Conservation (phyloP, 2,888 invertebrate species). For the Eupsilia transversa region DNA sequence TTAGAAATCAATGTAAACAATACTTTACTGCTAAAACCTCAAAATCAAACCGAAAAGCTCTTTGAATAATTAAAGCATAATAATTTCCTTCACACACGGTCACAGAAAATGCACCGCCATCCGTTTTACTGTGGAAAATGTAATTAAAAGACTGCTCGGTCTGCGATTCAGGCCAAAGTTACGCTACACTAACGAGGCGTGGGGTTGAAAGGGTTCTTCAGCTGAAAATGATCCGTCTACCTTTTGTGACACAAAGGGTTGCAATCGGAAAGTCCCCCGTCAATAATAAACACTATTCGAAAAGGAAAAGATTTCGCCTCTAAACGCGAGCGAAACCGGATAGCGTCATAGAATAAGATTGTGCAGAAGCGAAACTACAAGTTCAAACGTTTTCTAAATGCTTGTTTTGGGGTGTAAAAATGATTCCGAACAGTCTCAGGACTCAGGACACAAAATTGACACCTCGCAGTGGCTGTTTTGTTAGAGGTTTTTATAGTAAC, state of each 20-base stretch:
- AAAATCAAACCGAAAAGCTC: slow-evolving; percentile 17
- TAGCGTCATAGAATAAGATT: background rate
- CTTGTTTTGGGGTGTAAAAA: background rate
- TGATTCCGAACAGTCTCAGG: background rate
- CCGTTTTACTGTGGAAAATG: slow-evolving; percentile 43
- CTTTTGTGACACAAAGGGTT: slow-evolving; percentile 56
- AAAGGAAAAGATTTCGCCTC: slow-evolving; percentile 47
- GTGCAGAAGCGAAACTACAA: background rate
- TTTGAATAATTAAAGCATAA: slow-evolving; percentile 50
- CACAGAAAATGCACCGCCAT: slow-evolving; percentile 48
- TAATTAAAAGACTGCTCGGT: slow-evolving; percentile 52
- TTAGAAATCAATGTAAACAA: background rate
- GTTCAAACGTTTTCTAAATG: background rate
- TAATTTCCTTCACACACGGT: slow-evolving; percentile 48
- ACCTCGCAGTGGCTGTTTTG: too few species aligned
- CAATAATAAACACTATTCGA: slow-evolving; percentile 58
- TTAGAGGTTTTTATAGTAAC: too few species aligned
- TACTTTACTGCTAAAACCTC: background rate
- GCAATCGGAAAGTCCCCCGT: slow-evolving; percentile 51
- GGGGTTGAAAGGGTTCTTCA: slow-evolving; percentile 45
- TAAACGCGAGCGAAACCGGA: background rate
- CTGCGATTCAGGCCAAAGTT: slow-evolving; percentile 38
- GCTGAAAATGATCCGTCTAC: slow-evolving; percentile 54
- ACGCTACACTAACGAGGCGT: slow-evolving; percentile 54
- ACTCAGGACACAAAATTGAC: background rate